Percentiles rank a stretch among this genome's conserved stretches.
Evolutionary conservation across 1,140 invertebrate genomes (phyloP).

Genomic region (Aphis gossypii): DNA sequence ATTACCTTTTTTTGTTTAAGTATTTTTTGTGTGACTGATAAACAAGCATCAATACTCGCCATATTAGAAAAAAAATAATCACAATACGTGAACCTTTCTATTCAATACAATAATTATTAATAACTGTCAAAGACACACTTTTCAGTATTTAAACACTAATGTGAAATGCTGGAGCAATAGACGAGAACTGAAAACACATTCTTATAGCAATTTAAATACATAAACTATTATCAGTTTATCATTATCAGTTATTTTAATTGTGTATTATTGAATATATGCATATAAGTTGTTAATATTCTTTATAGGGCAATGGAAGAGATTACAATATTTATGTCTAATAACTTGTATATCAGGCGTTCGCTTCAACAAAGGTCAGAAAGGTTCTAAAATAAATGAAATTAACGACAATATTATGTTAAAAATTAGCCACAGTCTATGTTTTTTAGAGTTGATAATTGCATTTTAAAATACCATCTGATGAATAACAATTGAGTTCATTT

Average conservation of each 20-base stretch:
- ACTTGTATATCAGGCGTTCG: neutral
- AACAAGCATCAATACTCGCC: constrained; percentile 19
- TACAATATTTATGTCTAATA: neutral
- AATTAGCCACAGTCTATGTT: neutral
- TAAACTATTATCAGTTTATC: neutral
- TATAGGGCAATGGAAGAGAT: constrained; percentile 15
- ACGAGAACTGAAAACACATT: constrained; percentile 9
- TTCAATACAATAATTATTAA: neutral
- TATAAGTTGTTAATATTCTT: neutral
- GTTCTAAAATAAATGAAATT: neutral
- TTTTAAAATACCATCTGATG: neutral
- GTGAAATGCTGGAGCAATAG: constrained; percentile 19
- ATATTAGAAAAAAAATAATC: constrained; percentile 44
- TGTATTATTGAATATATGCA: constrained; percentile 12
- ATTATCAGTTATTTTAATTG: constrained; percentile 46
- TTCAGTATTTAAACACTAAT: neutral
- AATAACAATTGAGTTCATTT: neutral
- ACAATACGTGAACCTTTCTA: neutral
- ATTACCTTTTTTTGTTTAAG: constrained; percentile 48
- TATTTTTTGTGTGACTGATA: constrained; percentile 47
- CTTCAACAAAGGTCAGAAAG: neutral
- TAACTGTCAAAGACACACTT: neutral
- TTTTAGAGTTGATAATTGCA: neutral
- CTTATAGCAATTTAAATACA: constrained; percentile 1
- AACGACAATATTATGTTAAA: neutral